Conservation (phyloP, 2,888 invertebrate species). For the Drosophila borborema region DNA sequence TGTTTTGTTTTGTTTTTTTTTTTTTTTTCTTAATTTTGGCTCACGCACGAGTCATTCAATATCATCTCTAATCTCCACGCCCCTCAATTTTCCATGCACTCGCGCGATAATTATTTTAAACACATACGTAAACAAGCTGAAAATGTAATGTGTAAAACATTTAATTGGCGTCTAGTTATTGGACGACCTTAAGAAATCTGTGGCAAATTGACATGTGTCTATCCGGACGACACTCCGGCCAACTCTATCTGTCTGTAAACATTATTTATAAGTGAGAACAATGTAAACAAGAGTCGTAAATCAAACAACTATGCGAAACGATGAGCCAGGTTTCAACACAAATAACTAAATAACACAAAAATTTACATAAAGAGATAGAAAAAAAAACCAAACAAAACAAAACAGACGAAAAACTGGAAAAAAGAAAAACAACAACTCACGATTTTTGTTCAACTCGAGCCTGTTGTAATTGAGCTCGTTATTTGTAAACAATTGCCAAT, state of each 20-base stretch:
- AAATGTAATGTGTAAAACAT: conserved; percentile 52
- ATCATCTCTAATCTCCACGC: conserved; percentile 34
- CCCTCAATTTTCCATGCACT: conserved; percentile 57
- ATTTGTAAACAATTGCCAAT: conserved; percentile 55
- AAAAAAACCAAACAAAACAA: neutral
- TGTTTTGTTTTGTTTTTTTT: too few relatives aligned
- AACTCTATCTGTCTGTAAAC: conserved; percentile 9
- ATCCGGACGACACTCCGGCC: conserved; percentile 12
- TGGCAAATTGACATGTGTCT: conserved; percentile 54
- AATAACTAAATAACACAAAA: conserved; percentile 31
- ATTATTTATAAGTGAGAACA: conserved; percentile 50
- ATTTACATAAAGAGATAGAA: conserved; percentile 24
- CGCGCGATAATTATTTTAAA: conserved; percentile 42
- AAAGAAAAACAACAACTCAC: conserved; percentile 33
- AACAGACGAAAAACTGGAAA: conserved; percentile 22
- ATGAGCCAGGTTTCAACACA: conserved; percentile 52
- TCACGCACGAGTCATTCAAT: conserved; percentile 11
- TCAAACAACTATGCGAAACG: conserved; percentile 56
- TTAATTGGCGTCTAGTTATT: conserved; percentile 71
- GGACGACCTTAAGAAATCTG: conserved; percentile 71
- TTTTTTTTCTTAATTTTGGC: neutral
- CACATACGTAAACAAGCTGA: conserved; percentile 25
- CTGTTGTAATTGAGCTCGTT: conserved; percentile 44
- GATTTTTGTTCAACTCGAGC: conserved; percentile 32
- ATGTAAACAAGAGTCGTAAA: conserved; percentile 57